Evolutionary conservation across 2,797 vertebrate genomes (phyloP).

Genomic region (Hydrophis major): DNA sequence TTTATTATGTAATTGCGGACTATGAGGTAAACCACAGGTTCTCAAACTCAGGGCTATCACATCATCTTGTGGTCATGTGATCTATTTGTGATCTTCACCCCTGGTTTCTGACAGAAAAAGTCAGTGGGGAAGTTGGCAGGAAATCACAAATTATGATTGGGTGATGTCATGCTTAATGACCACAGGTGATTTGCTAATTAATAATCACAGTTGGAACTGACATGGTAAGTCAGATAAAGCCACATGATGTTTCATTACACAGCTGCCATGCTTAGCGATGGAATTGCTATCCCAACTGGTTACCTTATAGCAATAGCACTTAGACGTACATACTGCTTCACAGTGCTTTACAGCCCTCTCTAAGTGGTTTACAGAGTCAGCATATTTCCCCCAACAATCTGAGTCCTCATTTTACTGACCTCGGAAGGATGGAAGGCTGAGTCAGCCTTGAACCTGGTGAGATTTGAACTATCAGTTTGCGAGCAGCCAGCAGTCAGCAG

Average conservation of each 20-base stretch:
- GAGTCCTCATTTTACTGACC: too few species aligned
- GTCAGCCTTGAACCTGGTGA: too few species aligned
- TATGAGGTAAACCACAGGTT: not conserved
- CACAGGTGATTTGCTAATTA: not conserved
- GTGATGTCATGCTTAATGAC: not conserved
- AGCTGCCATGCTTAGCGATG: not conserved
- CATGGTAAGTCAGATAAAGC: not conserved
- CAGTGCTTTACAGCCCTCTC: too few species aligned
- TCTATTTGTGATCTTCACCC: not conserved
- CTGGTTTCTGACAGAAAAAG: not conserved
- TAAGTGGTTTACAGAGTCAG: too few species aligned
- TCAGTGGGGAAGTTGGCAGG: not conserved
- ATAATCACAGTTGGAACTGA: not conserved
- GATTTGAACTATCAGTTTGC: too few species aligned
- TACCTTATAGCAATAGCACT: too few species aligned
- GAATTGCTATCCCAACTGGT: not conserved
- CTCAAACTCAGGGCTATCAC: not conserved
- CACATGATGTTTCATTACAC: not conserved
- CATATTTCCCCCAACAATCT: too few species aligned
- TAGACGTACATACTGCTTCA: too few species aligned
- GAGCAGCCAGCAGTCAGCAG: too few species aligned
- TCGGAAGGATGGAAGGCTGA: too few species aligned
- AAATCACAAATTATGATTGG: not conserved
- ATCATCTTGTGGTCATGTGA: not conserved
- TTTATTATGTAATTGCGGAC: not conserved